Evolutionary conservation across 2,888 invertebrate species (phyloP).

Genomic region (Drosophila mayaguana): DNA sequence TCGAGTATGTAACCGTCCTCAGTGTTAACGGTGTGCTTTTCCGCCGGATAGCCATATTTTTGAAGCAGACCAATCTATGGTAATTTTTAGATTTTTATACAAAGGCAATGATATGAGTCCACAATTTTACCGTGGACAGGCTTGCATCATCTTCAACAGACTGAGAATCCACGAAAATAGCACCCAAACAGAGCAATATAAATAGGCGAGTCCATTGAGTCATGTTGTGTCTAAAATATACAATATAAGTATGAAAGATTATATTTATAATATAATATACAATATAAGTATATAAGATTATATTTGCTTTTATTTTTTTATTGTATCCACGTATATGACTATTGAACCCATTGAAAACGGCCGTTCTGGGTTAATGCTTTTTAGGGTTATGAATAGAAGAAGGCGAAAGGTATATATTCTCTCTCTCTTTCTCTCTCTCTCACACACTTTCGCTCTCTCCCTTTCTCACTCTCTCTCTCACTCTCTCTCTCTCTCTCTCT

Average conservation of each 20-base stretch:
- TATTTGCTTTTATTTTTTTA: not conserved
- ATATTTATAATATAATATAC: not conserved
- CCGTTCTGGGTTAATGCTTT: not conserved
- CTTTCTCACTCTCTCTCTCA: too few relatives aligned
- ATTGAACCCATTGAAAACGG: too few relatives aligned
- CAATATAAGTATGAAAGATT: not conserved
- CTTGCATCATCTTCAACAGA: constrained; percentile 39
- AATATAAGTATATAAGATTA: not conserved
- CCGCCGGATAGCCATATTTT: constrained; percentile 88
- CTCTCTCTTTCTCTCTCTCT: too few relatives aligned
- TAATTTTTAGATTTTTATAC: not conserved
- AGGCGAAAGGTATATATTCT: not conserved
- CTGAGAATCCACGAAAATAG: not conserved
- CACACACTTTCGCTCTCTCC: too few relatives aligned
- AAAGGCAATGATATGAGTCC: too few relatives aligned
- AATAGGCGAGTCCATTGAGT: not conserved
- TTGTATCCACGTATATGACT: not conserved
- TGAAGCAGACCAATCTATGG: constrained; percentile 70
- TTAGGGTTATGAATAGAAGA: not conserved
- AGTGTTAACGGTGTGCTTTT: constrained; percentile 88
- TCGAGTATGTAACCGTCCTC: constrained; percentile 92
- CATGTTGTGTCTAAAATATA: constrained; percentile 14
- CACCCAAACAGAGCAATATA: constrained; percentile 14
- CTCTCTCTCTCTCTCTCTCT: too few relatives aligned
- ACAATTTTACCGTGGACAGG: constrained; percentile 9